These are phyloP conservation scores for Tenthredo amoena DNA, from an alignment of 2,888 invertebrate species.

Conservation along the genomic window DNA sequence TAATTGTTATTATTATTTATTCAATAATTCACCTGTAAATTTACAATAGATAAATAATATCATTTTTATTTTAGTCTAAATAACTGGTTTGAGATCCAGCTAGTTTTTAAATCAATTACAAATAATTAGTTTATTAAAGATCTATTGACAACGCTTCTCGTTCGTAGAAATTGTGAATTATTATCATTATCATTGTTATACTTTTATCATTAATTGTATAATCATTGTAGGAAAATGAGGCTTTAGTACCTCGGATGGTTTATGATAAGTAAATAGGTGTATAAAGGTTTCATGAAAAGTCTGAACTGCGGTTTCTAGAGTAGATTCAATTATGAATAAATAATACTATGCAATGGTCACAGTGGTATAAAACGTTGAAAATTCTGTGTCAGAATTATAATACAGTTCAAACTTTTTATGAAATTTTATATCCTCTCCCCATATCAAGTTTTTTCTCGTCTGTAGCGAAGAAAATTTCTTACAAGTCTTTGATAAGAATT, in stretches of 20 bases:
- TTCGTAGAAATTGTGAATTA: neutral
- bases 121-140: neutral
- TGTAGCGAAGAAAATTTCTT: too few relatives aligned
- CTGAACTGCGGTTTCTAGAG: neutral
- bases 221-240: neutral
- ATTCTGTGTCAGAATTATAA: too few relatives aligned
- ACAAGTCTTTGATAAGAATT: too few relatives aligned
- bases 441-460: too few relatives aligned
- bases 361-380: neutral
- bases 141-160: slow-evolving; percentile 2
- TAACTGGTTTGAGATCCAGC: neutral
- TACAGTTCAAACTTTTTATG: too few relatives aligned
- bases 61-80: neutral
- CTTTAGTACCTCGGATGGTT: neutral
- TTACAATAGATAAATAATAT: neutral
- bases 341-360: slow-evolving; percentile 4
- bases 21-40: neutral
- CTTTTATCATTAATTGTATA: neutral
- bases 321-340: neutral
- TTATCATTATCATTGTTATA: neutral
- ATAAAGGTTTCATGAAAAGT: neutral
- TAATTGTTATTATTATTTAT: slow-evolving; percentile 12
- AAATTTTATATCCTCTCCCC: too few relatives aligned
- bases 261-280: neutral
- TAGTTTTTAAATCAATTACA: neutral